Conservation (phyloP, 2,888 invertebrate species). For the Poecilus cupreus region DNA sequence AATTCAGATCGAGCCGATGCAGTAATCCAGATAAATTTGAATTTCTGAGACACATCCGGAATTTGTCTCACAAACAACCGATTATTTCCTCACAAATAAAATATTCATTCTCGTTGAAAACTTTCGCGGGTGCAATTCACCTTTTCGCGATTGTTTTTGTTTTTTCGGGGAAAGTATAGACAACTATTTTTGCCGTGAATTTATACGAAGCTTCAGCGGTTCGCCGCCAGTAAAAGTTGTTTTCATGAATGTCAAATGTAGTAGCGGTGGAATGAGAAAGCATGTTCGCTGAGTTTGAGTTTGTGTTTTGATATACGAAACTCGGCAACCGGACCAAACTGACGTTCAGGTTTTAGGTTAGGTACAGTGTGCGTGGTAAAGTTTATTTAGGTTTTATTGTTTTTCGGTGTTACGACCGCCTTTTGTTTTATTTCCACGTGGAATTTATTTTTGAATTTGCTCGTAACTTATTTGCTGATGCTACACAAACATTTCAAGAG, state of each 20-base stretch:
- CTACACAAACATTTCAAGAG: too few species aligned
- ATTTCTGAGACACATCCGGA: background rate
- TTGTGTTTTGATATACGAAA: background rate
- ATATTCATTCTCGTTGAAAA: conserved; percentile 1
- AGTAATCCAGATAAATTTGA: background rate
- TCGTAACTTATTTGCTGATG: too few species aligned
- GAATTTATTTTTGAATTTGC: background rate
- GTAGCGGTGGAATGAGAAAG: background rate
- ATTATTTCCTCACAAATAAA: background rate
- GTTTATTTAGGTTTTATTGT: background rate
- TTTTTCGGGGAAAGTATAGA: conserved; percentile 17
- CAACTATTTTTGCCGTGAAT: conserved; percentile 24
- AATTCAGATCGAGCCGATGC: background rate
- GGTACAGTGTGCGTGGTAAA: background rate
- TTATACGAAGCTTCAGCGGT: background rate
- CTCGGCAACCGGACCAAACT: background rate
- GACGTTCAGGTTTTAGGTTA: background rate
- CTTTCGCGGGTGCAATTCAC: background rate
- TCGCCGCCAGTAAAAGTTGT: conserved; percentile 11
- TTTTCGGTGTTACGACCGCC: background rate
- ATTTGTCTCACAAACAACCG: background rate
- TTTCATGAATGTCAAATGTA: conserved; percentile 20
- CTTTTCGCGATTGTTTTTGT: conserved; percentile 1
- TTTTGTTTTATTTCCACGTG: background rate
- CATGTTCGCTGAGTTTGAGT: background rate